These are phyloP conservation scores for Cepphus grylle DNA, from an alignment of 2,113 vertebrate species.

Conservation along the genomic window DNA sequence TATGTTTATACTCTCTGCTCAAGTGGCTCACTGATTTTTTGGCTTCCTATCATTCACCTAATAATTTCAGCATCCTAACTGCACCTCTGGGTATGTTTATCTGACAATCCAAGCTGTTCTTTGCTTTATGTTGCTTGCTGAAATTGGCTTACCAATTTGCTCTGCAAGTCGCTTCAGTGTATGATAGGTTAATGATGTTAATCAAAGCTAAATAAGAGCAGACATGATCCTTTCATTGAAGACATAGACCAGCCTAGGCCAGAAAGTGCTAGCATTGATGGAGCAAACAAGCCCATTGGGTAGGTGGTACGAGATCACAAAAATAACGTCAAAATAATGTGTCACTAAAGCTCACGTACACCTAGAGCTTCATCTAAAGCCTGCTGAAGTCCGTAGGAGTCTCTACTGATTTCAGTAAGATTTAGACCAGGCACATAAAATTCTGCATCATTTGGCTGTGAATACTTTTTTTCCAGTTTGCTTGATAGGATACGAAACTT, in stretches of 20 bases:
- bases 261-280: neutral
- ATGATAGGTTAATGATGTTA: constrained; percentile 34
- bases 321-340: neutral
- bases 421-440: neutral
- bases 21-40: constrained; percentile 78
- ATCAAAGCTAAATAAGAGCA: constrained; percentile 13
- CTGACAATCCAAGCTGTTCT: constrained; percentile 65
- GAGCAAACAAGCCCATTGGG: neutral
- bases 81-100: constrained; percentile 73
- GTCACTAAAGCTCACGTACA: neutral
- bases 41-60: constrained; percentile 73
- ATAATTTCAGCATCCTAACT: constrained; percentile 74
- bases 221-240: neutral
- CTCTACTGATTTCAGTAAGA: neutral
- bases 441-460: neutral
- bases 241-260: neutral
- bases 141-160: constrained; percentile 37
- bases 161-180: neutral
- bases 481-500: neutral
- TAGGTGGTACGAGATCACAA: neutral
- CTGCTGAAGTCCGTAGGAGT: neutral
- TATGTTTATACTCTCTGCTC: constrained; percentile 79
- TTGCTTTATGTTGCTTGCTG: constrained; percentile 34
- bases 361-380: neutral
- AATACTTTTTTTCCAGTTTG: neutral